Conservation (phyloP, 2,797 vertebrate genomes). For the Acanthopagrus latus region DNA sequence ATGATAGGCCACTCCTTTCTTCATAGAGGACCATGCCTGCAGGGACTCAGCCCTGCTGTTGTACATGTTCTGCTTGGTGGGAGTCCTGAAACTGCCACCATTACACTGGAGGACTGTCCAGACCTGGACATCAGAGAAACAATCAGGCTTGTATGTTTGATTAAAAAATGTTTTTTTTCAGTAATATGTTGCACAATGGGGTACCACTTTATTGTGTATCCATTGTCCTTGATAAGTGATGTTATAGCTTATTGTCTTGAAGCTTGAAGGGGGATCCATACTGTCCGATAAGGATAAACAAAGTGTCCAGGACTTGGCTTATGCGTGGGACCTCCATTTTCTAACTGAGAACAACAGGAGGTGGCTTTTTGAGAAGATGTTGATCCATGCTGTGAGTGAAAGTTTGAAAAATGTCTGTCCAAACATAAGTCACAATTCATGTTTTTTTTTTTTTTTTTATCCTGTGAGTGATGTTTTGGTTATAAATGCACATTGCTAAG, state of each 20-base stretch:
- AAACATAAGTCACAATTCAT: too few species aligned
- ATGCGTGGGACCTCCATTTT: conserved; percentile 40
- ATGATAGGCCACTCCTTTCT: conserved; percentile 44
- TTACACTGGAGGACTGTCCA: too few species aligned
- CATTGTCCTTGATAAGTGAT: not conserved
- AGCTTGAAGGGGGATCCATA: too few species aligned
- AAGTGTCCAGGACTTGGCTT: conserved; percentile 36
- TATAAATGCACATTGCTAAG: too few species aligned
- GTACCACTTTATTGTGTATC: not conserved
- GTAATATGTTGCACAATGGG: too few species aligned
- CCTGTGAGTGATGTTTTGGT: too few species aligned
- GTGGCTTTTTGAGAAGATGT: conserved; percentile 50
- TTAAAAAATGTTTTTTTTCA: too few species aligned
- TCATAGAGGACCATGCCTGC: conserved; percentile 27
- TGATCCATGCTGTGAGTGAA: conserved; percentile 46
- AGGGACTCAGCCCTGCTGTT: conserved; percentile 30
- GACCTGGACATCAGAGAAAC: conserved; percentile 30
- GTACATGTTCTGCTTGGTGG: conserved; percentile 10
- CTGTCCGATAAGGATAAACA: conserved; percentile 28
- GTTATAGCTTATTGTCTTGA: too few species aligned
- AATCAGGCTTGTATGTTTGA: not conserved
- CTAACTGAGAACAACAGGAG: conserved; percentile 41
- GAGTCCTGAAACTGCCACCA: too few species aligned
- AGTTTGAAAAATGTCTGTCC: too few species aligned
- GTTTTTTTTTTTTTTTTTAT: too few species aligned